A percentile compares a stretch with the other conserved stretches of the same genome.
These are phyloP conservation scores for Yponomeuta malinellus DNA, from an alignment of 2,888 invertebrate genomes.

Conservation along the genomic window DNA sequence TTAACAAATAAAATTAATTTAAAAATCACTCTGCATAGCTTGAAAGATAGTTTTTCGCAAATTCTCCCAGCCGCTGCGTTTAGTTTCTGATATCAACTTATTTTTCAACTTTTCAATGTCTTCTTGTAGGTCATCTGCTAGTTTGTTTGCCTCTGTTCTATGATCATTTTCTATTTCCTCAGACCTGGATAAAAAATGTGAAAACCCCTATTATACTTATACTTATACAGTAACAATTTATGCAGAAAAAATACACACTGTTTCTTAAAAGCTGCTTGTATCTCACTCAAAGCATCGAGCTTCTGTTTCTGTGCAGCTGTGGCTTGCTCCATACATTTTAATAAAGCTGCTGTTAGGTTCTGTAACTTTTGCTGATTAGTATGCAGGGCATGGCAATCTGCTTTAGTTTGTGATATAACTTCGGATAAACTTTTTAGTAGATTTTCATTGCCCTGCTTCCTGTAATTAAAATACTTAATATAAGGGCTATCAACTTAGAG, in stretches of 20 bases:
- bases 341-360: slow-evolving; percentile 44
- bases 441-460: slow-evolving; percentile 45
- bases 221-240: too few relatives aligned
- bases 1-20: slow-evolving; percentile 20
- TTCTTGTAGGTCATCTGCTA: slow-evolving; percentile 52
- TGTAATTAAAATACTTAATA: slow-evolving; percentile 27
- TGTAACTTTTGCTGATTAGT: slow-evolving; percentile 61
- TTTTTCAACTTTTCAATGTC: slow-evolving; percentile 53
- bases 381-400: slow-evolving; percentile 49
- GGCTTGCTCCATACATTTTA: slow-evolving; percentile 57
- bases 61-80: slow-evolving; percentile 52
- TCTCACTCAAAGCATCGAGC: slow-evolving; percentile 46
- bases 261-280: slow-evolving; percentile 44
- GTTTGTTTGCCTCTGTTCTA: slow-evolving; percentile 41
- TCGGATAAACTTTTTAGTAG: slow-evolving; percentile 44
- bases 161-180: slow-evolving; percentile 49
- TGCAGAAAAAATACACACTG: slow-evolving; percentile 34
- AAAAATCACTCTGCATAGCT: slow-evolving; percentile 58
- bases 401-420: slow-evolving; percentile 43
- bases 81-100: slow-evolving; percentile 54
- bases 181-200: slow-evolving; percentile 34
- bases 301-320: slow-evolving; percentile 50
- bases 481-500: neutral
- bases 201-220: neutral
- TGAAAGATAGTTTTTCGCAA: slow-evolving; percentile 51